Base-by-base conservation (phyloP, 2,797 vertebrate species). In the Gallinago nigripennis region DNA sequence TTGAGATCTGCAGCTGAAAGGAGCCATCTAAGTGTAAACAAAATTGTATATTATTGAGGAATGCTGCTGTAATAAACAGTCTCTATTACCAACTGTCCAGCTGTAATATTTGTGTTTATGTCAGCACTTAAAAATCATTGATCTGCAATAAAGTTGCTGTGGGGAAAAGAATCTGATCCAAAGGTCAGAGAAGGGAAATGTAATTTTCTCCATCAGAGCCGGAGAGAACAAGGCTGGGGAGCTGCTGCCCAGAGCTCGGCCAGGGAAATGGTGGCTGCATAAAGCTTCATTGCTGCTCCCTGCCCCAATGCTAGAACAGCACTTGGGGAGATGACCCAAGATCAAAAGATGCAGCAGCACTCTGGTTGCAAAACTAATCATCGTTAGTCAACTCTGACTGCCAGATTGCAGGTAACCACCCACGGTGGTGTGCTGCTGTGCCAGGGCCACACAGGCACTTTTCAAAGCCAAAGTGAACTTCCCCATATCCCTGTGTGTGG, bases 111-210 rank as follows among this genome's bases (percentile, higher is more conserved):
- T 92, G 88, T 96, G 94, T 96, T 95, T 97, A 94, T 95, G 88
- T 94, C 95, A 93, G 90, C 94, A 92, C 91, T 94, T 96, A 85
- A 94, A 95, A 96, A 82, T 35, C 94, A 96, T 95, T 95, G 92
- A 96, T 96, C 95, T 78, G 86, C 81, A 93, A 86, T 92, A 95
- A 97, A 63, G n/a, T 37, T 3, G 0, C 25, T 73, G 37, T 48
- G 39, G 61, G 78, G 71, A 30, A 82, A 93, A 89, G 60, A 63
- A 90, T 90, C 86, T 71, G 68, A 81, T 86, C 33, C 63, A 71
- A 86, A 91, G 84, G 87, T 87, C 61, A 58, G 95, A 92, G 80
- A 43, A 92, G 33, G 90, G 75, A 90, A 95, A 93, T 65, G 60
- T 46, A 80, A 77, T 92, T 96, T 92, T 90, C 43, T 58, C 58